These are phyloP conservation scores for Python bivittatus DNA, from an alignment of 2,113 vertebrate genomes.

Conservation along the genomic window DNA sequence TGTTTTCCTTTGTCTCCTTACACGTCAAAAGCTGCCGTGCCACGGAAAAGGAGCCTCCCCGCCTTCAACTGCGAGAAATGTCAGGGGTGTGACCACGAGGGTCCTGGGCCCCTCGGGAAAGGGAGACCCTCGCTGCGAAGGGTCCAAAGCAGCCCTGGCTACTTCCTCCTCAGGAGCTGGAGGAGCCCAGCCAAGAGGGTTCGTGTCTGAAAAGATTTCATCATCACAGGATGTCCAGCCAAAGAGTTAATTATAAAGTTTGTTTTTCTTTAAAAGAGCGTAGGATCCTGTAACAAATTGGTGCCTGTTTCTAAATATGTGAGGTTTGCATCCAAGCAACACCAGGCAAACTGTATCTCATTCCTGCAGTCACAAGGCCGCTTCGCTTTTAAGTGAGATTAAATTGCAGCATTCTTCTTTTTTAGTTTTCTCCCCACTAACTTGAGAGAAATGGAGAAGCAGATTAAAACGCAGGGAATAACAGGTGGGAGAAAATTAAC, in stretches of 20 bases:
- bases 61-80: neutral
- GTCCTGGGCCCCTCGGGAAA: neutral
- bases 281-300: neutral
- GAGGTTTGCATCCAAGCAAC: neutral
- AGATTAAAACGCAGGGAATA: neutral
- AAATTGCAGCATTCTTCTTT: neutral
- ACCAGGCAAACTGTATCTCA: neutral
- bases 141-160: neutral
- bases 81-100: neutral
- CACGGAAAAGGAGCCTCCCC: accelerated
- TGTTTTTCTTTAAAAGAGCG: neutral
- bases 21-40: neutral
- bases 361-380: neutral
- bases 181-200: neutral
- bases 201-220: neutral
- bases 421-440: too few relatives aligned
- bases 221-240: neutral
- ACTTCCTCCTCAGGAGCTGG: neutral
- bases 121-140: neutral
- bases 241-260: neutral
- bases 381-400: neutral
- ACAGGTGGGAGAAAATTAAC: neutral
- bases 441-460: neutral
- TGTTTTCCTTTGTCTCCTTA: too few relatives aligned
- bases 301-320: neutral